Conservation (phyloP, 2,888 invertebrate species). For the Stenurella melanura region DNA sequence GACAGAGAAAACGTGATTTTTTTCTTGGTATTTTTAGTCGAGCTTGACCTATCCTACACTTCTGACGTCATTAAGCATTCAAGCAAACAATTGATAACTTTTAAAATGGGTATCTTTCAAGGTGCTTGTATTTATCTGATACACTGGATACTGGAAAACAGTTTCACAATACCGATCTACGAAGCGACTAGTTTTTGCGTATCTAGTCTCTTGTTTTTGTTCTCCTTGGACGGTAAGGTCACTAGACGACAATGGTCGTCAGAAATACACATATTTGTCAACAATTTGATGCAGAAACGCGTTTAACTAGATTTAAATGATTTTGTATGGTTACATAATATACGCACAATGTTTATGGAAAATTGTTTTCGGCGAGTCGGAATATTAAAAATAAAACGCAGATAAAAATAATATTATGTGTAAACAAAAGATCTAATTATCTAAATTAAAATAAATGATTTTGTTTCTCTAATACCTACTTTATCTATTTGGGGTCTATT, state of each 20-base stretch:
- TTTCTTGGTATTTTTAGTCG: conserved; percentile 30
- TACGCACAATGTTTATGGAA: background rate
- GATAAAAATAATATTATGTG: background rate
- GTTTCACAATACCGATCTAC: background rate
- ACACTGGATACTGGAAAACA: background rate
- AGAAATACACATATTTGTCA: background rate
- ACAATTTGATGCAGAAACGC: background rate
- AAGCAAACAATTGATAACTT: conserved; percentile 1
- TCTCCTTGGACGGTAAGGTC: background rate
- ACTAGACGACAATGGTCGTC: background rate
- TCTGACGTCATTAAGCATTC: conserved; percentile 1
- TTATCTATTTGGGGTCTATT: too few relatives aligned
- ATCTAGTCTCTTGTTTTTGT: background rate
- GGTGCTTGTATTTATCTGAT: background rate
- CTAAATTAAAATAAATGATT: background rate
- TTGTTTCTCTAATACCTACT: background rate
- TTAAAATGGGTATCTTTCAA: background rate
- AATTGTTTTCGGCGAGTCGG: background rate
- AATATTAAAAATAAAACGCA: background rate
- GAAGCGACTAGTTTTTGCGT: background rate
- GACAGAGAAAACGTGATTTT: conserved; percentile 27
- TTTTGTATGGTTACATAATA: background rate
- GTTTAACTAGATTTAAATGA: background rate
- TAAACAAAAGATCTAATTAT: background rate
- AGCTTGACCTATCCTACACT: conserved; percentile 34